Percentiles rank a stretch among this genome's conserved stretches.
Conservation (phyloP, 1,140 invertebrate genomes). For the Bombus balteatus region DNA sequence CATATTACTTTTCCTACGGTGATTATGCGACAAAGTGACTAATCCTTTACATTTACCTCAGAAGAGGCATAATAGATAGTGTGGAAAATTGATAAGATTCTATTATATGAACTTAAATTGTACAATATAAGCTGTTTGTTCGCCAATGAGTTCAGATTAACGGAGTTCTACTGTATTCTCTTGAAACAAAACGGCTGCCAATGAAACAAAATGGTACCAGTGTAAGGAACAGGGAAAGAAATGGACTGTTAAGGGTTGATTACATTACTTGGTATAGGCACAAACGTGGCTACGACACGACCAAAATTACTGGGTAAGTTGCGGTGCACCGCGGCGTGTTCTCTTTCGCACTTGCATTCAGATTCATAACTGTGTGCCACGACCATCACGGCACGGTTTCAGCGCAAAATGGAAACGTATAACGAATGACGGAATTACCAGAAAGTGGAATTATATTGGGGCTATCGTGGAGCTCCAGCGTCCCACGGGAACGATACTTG, state of each 20-base stretch:
- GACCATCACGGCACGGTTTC: not conserved
- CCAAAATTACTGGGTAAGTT: constrained; percentile 37
- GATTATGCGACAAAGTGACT: too few relatives aligned
- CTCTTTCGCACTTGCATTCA: constrained; percentile 43
- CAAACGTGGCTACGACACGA: not conserved
- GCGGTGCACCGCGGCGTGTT: constrained; percentile 21
- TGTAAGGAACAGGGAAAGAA: not conserved
- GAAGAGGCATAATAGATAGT: too few relatives aligned
- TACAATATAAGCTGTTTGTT: too few relatives aligned
- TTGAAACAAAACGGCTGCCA: not conserved
- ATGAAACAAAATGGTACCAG: too few relatives aligned
- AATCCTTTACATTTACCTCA: too few relatives aligned
- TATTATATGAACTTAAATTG: too few relatives aligned
- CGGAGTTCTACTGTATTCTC: too few relatives aligned
- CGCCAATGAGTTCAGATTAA: too few relatives aligned
- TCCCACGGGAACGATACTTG: constrained; percentile 17
- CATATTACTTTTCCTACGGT: too few relatives aligned
- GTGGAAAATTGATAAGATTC: too few relatives aligned
- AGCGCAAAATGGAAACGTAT: not conserved
- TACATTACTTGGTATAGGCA: not conserved
- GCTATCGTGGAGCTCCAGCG: not conserved
- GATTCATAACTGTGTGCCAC: constrained; percentile 43
- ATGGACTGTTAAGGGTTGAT: constrained; percentile 2
- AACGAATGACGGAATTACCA: constrained; percentile 30
- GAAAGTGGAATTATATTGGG: constrained; percentile 27